Conservation (phyloP, 2,888 invertebrate species). For the Morpho helenor region DNA sequence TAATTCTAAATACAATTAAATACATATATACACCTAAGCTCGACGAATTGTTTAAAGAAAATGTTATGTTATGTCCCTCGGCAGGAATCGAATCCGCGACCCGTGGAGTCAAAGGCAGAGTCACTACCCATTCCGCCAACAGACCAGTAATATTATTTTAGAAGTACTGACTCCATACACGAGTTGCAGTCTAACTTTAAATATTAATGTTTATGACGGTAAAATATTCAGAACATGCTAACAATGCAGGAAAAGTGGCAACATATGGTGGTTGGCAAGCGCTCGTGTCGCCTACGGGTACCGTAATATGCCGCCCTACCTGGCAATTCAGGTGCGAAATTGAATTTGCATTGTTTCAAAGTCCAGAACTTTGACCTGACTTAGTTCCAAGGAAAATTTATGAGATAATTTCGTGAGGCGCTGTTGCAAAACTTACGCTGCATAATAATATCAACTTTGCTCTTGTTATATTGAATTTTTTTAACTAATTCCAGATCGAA, state of each 20-base stretch:
- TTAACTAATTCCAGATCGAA: not conserved
- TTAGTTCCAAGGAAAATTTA: conserved; percentile 32
- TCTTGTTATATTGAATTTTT: conserved; percentile 4
- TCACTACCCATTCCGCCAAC: too few species aligned
- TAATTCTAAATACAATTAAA: too few species aligned
- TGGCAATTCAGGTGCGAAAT: conserved; percentile 33
- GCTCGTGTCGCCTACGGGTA: not conserved
- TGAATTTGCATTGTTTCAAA: conserved; percentile 36
- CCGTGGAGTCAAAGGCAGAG: too few species aligned
- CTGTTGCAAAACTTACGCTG: conserved; percentile 23
- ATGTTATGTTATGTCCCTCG: too few species aligned
- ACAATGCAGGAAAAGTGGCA: not conserved
- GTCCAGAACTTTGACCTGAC: conserved; percentile 32
- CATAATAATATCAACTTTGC: conserved; percentile 24
- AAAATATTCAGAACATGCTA: not conserved
- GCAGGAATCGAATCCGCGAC: too few species aligned
- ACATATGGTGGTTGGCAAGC: not conserved
- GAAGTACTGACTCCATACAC: too few species aligned
- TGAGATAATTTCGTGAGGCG: conserved; percentile 27
- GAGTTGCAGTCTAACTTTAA: too few species aligned
- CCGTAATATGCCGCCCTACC: conserved; percentile 19
- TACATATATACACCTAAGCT: too few species aligned
- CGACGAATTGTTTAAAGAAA: too few species aligned
- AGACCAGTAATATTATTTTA: too few species aligned
- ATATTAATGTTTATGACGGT: too few species aligned